Conservation (phyloP, 2,113 vertebrate genomes). For the Carassius gibelio region DNA sequence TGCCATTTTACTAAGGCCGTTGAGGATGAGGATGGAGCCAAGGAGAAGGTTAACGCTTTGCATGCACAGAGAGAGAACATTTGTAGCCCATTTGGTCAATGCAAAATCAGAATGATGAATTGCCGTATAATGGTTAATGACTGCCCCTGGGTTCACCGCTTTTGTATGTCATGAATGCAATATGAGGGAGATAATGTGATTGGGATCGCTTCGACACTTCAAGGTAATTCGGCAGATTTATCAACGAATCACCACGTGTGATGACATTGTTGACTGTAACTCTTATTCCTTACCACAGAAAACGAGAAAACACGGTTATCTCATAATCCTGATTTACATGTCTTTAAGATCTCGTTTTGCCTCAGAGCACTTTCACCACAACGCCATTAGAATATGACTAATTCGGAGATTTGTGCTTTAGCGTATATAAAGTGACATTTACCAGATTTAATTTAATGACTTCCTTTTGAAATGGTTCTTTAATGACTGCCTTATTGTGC, state of each 20-base stretch:
- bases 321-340: slow-evolving; percentile 38
- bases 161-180: slow-evolving; percentile 45
- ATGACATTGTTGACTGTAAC: neutral
- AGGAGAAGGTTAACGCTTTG: slow-evolving; percentile 29
- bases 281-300: slow-evolving; percentile 8
- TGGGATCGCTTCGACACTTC: slow-evolving; percentile 8
- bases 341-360: slow-evolving; percentile 21
- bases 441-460: slow-evolving; percentile 34
- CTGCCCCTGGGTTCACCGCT: slow-evolving; percentile 33
- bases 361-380: slow-evolving; percentile 12
- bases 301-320: slow-evolving; percentile 31
- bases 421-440: slow-evolving; percentile 38
- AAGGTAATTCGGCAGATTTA: slow-evolving; percentile 28
- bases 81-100: slow-evolving; percentile 20
- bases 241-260: slow-evolving; percentile 16
- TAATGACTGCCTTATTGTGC: slow-evolving; percentile 31
- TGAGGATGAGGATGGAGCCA: slow-evolving; percentile 14
- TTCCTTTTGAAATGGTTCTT: neutral
- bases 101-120: slow-evolving; percentile 31
- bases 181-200: slow-evolving; percentile 45
- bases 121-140: slow-evolving; percentile 33
- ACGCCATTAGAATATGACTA: slow-evolving; percentile 32
- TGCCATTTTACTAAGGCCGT: slow-evolving; percentile 37
- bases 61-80: slow-evolving; percentile 15
- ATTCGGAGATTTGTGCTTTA: slow-evolving; percentile 16